Evolutionary conservation across 2,113 vertebrate species (phyloP).

Genomic region (Chionodraco myersi): DNA sequence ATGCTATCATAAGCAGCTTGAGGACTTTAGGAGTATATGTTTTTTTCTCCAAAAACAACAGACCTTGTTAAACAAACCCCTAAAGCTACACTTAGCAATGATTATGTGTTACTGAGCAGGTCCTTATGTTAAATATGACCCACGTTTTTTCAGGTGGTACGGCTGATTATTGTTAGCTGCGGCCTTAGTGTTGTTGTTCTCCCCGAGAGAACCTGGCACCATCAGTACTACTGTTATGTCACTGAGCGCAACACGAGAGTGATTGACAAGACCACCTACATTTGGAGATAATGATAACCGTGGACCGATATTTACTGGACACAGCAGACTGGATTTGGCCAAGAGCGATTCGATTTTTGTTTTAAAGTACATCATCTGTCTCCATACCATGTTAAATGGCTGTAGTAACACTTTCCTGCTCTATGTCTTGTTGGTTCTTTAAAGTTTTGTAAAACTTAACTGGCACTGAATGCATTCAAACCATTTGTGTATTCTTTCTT

Average conservation of each 20-base stretch:
- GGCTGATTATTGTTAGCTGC: not conserved
- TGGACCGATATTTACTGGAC: slow-evolving; percentile 31
- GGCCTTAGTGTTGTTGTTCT: not conserved
- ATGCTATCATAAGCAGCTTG: not conserved
- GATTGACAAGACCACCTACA: slow-evolving; percentile 39
- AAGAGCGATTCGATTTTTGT: not conserved
- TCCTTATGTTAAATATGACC: not conserved
- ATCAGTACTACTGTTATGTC: slow-evolving; percentile 17
- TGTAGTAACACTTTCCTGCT: not conserved
- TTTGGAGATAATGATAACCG: slow-evolving; percentile 12
- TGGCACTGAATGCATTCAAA: not conserved
- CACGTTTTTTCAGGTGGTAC: not conserved
- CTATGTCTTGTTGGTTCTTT: not conserved
- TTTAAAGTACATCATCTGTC: not conserved
- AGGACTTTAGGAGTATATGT: not conserved
- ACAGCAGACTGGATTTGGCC: not conserved
- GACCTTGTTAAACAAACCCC: not conserved
- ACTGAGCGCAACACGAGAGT: slow-evolving; percentile 19
- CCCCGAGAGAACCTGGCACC: slow-evolving; percentile 8
- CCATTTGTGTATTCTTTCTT: too few relatives aligned
- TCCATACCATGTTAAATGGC: not conserved
- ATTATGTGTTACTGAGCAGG: not conserved
- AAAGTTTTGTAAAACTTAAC: not conserved
- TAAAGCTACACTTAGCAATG: slow-evolving; percentile 5
- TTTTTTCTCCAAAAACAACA: not conserved